Conservation (phyloP, 2,888 invertebrate genomes). For the Pseudococcus jackbeardsleyi region DNA sequence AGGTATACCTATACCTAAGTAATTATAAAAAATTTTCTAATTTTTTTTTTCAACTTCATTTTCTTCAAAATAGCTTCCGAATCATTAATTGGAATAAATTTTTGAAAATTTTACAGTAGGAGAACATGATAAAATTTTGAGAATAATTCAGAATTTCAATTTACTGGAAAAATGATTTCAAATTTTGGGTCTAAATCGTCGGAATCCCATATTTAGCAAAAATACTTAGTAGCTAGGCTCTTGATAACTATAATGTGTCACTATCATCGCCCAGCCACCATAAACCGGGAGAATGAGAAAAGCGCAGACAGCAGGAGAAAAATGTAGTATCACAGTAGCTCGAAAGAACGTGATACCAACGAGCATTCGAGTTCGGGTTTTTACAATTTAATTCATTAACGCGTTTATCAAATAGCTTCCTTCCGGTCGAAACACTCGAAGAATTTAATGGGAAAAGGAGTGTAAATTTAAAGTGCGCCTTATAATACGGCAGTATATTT, state of each 20-base stretch:
- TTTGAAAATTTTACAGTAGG: too few species aligned
- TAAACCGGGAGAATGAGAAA: background rate
- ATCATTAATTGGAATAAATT: too few species aligned
- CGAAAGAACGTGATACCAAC: background rate
- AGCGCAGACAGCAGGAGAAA: background rate
- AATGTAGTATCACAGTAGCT: background rate
- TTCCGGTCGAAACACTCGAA: conserved; percentile 21
- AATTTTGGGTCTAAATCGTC: too few species aligned
- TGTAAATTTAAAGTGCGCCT: conserved; percentile 1
- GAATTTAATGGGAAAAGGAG: background rate
- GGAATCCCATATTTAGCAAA: too few species aligned
- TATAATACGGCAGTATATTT: background rate
- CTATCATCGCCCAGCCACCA: background rate
- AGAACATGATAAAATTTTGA: too few species aligned
- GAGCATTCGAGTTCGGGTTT: background rate
- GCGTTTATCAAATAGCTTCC: conserved; percentile 40
- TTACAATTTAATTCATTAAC: conserved; percentile 47
- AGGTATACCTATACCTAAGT: too few species aligned
- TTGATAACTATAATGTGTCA: background rate
- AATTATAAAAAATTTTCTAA: too few species aligned
- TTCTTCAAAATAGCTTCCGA: too few species aligned
- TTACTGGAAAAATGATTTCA: too few species aligned
- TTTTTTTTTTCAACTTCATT: too few species aligned
- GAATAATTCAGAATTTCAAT: too few species aligned
- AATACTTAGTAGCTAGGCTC: too few species aligned